These are phyloP conservation scores for Lepus townsendii DNA, from an alignment of 2,797 vertebrate species.

Conservation along the genomic window DNA sequence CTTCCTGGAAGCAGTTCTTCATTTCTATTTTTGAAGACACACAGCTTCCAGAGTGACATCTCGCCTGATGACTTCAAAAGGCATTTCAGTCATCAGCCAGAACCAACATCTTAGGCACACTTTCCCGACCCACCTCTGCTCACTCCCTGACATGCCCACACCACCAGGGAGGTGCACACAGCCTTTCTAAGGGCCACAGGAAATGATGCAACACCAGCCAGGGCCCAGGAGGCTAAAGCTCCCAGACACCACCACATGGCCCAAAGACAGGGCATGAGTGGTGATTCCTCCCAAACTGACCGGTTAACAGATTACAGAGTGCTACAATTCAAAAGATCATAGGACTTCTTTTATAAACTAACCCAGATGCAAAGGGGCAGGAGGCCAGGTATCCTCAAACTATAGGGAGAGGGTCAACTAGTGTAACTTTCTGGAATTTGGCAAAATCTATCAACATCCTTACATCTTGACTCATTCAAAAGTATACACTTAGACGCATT, in stretches of 20 bases:
- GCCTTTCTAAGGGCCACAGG: conserved; percentile 2
- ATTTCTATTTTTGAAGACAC: conserved; percentile 50
- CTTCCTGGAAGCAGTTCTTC: conserved; percentile 68
- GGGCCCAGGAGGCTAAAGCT: background rate
- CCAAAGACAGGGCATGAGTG: background rate
- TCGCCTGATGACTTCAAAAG: conserved; percentile 37
- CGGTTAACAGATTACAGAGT: background rate
- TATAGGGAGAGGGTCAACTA: background rate
- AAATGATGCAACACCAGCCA: background rate
- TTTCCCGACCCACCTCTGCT: background rate
- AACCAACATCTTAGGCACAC: background rate
- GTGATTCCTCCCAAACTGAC: background rate
- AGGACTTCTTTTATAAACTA: background rate
- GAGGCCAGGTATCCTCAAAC: background rate
- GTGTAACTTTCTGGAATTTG: background rate
- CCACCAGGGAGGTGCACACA: background rate
- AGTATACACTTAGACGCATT: background rate
- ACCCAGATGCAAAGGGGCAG: background rate
- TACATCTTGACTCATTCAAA: conserved; percentile 47
- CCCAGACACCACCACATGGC: background rate
- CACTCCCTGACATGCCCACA: background rate
- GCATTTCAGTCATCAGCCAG: background rate
- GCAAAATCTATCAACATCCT: conserved; percentile 14
- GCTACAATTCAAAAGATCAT: background rate
- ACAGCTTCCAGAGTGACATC: conserved; percentile 6